Conservation (phyloP, 2,113 vertebrate genomes). For the Nymphicus hollandicus region DNA sequence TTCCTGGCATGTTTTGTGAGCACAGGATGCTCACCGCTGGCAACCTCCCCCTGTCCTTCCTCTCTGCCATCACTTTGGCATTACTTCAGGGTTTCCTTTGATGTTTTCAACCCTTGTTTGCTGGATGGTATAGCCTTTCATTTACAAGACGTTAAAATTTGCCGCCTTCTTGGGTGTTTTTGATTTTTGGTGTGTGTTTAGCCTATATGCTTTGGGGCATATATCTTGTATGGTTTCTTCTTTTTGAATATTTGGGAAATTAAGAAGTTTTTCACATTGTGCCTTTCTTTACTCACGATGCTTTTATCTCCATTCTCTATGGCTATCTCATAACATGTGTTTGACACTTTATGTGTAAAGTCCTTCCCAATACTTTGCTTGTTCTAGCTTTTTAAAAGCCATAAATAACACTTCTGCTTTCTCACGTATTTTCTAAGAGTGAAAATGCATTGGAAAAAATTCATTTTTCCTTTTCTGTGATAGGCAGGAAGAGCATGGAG, state of each 20-base stretch:
- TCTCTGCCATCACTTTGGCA: not conserved
- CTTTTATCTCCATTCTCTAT: not conserved
- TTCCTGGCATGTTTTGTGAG: not conserved
- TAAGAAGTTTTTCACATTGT: not conserved
- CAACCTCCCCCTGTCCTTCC: not conserved
- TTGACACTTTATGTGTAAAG: not conserved
- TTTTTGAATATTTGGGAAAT: not conserved
- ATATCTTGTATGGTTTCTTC: not conserved
- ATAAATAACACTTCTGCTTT: not conserved
- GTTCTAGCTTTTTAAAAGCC: not conserved
- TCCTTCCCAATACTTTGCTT: not conserved
- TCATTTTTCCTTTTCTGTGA: not conserved
- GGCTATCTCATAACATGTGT: not conserved
- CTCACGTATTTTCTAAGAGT: not conserved
- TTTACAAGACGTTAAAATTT: not conserved
- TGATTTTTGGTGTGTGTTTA: not conserved
- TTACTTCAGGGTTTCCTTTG: not conserved
- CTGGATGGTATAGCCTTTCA: not conserved
- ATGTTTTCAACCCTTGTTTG: not conserved
- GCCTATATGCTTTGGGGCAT: not conserved
- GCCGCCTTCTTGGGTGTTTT: not conserved
- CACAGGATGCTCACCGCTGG: not conserved
- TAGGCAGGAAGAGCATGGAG: not conserved
- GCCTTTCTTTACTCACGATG: not conserved
- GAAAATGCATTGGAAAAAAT: not conserved